Base-by-base conservation (phyloP, 2,797 vertebrate genomes). In the Clamator glandarius region DNA sequence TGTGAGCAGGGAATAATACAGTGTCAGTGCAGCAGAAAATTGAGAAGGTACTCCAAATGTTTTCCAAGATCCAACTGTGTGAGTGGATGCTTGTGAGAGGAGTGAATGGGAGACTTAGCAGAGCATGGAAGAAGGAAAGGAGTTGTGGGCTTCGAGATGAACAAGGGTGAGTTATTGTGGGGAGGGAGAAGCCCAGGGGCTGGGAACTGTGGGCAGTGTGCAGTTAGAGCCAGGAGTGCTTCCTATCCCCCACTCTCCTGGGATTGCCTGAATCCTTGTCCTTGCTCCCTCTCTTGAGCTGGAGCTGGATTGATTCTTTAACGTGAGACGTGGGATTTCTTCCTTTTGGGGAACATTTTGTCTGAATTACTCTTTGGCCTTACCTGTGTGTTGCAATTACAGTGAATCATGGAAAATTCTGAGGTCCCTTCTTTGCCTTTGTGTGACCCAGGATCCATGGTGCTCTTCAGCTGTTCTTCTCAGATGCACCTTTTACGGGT, bases 311-410 rank as follows among this genome's bases (percentile, higher is more conserved):
- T 36, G 26, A 28, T 51, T 39, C 48, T 81, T 76, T 31, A 13
- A 7, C 6, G 19, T 52, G 52, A 55, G 18, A 19, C 63, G 52
- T 35, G 74, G 52, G 44, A 14, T 82, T 74, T 74, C n/a, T 63
- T 64, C 24, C 8, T 11, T 74, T 31, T 67, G 54, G 11, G 24
- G 44, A 21, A 12, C 5, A 2, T 68, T 89, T 75, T 84, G 21
- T 36, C 28, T 2, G 1, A 42, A 42, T 82, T 48, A 5, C 25
- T 51, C 21, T 36, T 52, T 73, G 50, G 75, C 16, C 21, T 35
- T 42, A 24, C 28, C 17, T 23, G 0, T 26, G 39, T 0, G 0
- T 63, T 33, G 13, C 4, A 1, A 7, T 36, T 51, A 50, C 62
- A 39, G n/a, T 33, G 84, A 42, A 13, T 51, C 0, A 0, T 17